phyloP scores from a whole-genome alignment of 2,113 vertebrate species.

The Aythya baeri region DNA sequence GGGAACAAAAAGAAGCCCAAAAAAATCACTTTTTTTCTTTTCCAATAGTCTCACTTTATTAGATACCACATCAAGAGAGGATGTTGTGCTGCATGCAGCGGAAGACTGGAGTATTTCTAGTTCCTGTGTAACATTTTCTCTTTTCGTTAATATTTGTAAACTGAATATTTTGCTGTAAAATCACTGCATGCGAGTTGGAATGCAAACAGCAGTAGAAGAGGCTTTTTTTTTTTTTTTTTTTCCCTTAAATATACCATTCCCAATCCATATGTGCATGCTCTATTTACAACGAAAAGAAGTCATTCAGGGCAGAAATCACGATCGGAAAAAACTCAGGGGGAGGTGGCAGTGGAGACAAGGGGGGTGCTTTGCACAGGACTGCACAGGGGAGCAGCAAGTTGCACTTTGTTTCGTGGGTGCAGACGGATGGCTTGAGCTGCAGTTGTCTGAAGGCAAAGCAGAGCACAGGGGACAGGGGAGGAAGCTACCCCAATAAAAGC shows the following conservation, averaged over 20 bases:
- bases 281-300: slow-evolving; percentile 66
- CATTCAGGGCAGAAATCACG: background rate
- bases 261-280: slow-evolving; percentile 72
- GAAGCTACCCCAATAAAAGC: background rate
- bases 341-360: background rate
- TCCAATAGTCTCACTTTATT: slow-evolving; percentile 80
- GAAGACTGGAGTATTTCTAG: slow-evolving; percentile 58
- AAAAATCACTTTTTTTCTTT: background rate
- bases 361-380: background rate
- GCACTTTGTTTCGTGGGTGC: background rate
- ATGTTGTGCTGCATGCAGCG: slow-evolving; percentile 77
- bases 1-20: background rate
- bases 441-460: background rate
- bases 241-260: slow-evolving; percentile 35
- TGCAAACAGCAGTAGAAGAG: slow-evolving; percentile 79
- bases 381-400: background rate
- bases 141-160: slow-evolving; percentile 5
- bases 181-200: slow-evolving; percentile 87
- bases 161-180: slow-evolving; percentile 68
- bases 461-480: background rate
- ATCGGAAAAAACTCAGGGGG: background rate
- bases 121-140: slow-evolving; percentile 7
- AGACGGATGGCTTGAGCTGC: background rate
- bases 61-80: slow-evolving; percentile 71
- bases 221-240: background rate